Conservation (phyloP, 2,797 vertebrate genomes). For the Myotis findleyi region DNA sequence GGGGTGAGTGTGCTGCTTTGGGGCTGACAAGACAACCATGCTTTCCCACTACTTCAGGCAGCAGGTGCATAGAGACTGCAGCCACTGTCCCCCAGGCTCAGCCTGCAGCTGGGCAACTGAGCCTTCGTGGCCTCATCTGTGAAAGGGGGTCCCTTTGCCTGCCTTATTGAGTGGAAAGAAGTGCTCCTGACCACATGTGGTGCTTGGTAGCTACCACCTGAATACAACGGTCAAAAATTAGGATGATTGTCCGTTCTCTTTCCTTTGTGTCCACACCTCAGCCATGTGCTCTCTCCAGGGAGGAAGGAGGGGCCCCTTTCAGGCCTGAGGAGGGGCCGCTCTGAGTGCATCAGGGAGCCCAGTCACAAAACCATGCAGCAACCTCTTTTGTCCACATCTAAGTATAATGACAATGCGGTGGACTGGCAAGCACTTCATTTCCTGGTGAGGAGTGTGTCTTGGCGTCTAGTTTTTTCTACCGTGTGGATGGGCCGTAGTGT, state of each 20-base stretch:
- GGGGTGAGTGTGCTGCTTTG: no score
- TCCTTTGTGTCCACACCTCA: background rate
- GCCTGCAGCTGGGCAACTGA: background rate
- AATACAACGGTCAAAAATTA: no score
- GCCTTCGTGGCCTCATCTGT: background rate
- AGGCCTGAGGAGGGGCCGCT: background rate
- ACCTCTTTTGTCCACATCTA: background rate
- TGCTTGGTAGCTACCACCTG: background rate
- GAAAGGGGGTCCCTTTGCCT: background rate
- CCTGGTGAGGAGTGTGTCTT: background rate
- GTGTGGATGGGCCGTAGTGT: accelerated
- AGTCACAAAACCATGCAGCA: background rate
- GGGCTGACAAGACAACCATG: background rate
- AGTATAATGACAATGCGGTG: background rate
- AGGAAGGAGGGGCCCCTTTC: background rate
- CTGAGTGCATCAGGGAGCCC: background rate
- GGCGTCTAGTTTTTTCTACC: background rate
- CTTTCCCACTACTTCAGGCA: background rate
- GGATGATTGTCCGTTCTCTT: background rate
- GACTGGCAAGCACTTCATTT: background rate
- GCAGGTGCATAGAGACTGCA: background rate
- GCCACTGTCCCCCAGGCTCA: background rate
- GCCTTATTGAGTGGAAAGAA: background rate
- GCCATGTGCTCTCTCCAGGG: background rate
- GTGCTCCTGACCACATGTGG: accelerated